phyloP scores from a whole-genome alignment of 2,888 invertebrate genomes.

The Neoascia interrupta region DNA sequence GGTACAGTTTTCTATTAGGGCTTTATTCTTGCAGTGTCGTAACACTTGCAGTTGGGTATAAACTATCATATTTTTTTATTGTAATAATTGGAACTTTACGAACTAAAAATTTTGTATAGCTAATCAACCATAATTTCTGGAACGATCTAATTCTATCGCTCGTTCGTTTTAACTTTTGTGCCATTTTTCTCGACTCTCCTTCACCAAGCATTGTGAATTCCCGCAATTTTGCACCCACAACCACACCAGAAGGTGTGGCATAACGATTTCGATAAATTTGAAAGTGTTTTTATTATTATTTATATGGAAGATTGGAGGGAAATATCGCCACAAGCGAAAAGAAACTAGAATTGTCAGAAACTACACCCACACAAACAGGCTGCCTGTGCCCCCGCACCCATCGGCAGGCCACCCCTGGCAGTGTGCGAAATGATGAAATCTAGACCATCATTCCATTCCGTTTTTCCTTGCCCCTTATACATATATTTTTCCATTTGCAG shows the following conservation, averaged over 20 bases:
- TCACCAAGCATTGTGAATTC: constrained; percentile 20
- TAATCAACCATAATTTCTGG: too few relatives aligned
- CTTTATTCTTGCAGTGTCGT: too few relatives aligned
- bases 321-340: constrained; percentile 45
- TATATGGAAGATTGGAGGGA: constrained; percentile 33
- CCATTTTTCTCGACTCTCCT: too few relatives aligned
- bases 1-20: too few relatives aligned
- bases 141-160: too few relatives aligned
- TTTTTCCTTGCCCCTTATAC: not conserved
- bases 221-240: constrained; percentile 30
- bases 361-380: not conserved
- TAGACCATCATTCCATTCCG: constrained; percentile 25
- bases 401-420: constrained; percentile 35
- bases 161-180: too few relatives aligned
- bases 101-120: too few relatives aligned
- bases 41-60: too few relatives aligned
- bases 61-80: too few relatives aligned
- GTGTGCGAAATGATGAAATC: constrained; percentile 43
- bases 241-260: constrained; percentile 46
- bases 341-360: constrained; percentile 45
- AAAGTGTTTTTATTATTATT: constrained; percentile 49
- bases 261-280: constrained; percentile 55
- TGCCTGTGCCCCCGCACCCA: constrained; percentile 23
- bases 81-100: too few relatives aligned
- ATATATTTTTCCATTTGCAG: constrained; percentile 6